Evolutionary conservation across 1,140 invertebrate genomes (phyloP).

Genomic region (Drosophila ficusphila): DNA sequence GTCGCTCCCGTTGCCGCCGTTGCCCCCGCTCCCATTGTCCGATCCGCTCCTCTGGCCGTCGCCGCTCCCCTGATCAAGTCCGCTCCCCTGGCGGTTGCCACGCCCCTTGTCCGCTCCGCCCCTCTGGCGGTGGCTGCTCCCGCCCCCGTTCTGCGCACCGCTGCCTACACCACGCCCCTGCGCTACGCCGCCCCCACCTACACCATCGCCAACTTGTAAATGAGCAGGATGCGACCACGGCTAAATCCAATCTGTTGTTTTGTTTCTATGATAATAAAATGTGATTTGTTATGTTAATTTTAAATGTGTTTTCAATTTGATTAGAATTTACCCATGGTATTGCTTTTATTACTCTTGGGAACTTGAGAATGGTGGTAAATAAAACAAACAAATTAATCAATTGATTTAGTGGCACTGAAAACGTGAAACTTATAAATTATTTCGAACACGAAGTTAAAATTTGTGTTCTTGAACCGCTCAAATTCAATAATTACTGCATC

Average conservation of each 20-base stretch:
- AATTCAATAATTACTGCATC: too few relatives aligned
- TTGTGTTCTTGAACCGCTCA: too few relatives aligned
- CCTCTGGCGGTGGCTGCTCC: constrained; percentile 57
- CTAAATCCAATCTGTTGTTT: constrained; percentile 4
- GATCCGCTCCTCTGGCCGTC: constrained; percentile 61
- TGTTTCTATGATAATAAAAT: constrained; percentile 54
- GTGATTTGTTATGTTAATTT: constrained; percentile 57
- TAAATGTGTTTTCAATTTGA: neutral
- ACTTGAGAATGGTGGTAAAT: too few relatives aligned
- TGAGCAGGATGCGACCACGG: neutral
- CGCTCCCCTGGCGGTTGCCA: constrained; percentile 47
- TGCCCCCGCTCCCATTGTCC: constrained; percentile 60
- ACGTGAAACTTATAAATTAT: too few relatives aligned
- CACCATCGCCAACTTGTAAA: constrained; percentile 64
- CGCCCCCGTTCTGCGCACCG: constrained; percentile 21
- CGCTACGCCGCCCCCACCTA: constrained; percentile 63
- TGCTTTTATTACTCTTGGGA: too few relatives aligned
- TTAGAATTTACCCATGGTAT: too few relatives aligned
- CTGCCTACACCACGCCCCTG: constrained; percentile 57
- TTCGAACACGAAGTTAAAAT: too few relatives aligned
- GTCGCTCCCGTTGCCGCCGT: constrained; percentile 59
- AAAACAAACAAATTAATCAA: too few relatives aligned
- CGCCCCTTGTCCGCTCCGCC: constrained; percentile 62
- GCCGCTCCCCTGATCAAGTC: constrained; percentile 46
- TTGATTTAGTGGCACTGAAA: too few relatives aligned